Base-by-base conservation (phyloP, 2,113 vertebrate species). In the Tylochromis polylepis region DNA sequence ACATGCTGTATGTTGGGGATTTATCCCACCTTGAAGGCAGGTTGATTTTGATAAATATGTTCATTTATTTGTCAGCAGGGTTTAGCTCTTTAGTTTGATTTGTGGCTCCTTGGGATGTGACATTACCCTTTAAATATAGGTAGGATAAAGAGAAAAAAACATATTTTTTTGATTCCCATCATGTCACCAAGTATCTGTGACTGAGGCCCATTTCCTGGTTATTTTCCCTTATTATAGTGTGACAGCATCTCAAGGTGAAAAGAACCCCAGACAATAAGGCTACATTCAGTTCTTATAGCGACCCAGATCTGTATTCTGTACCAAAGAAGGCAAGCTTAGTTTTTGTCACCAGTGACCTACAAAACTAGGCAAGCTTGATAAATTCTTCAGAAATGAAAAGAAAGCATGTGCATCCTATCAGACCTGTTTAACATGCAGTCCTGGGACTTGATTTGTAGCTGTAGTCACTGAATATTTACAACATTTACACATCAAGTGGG, bases 271-370 rank as follows among this genome's bases (percentile, higher is more conserved):
- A 92, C 93, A 89, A 93, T 93, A 90, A 77, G 85, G 85, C 70
- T 82, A 90, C 92, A 90, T 90, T 93, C 86, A 94, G 84, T 87
- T 82, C 72, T 82, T 70, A 55, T 85, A 72, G 56, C 82, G 94
- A 96, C 95, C 95, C 94, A 96, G 57, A 95, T 96, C 94, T 78
- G 67, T 83, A 84, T 88, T 90, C 89, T 89, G 81, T 91, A 89
- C 87, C 86, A 89, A 81, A 93, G 89, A 92, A 92, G 84, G 83
- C 87, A 86, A 84, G 88, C 88, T 79, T 86, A 82, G 86, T 88
- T 95, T 94, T 93, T 95, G 93, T 95, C 92, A 94, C 55, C 87
- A 46, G 38, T 95, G 95, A 96, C 96, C 96, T 96, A 96, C 89
- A 96, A 96, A 96, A 92, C 94, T 79, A 91, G 89, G 89, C 89